Conservation (phyloP, 2,113 vertebrate genomes). For the Macrotus californicus region DNA sequence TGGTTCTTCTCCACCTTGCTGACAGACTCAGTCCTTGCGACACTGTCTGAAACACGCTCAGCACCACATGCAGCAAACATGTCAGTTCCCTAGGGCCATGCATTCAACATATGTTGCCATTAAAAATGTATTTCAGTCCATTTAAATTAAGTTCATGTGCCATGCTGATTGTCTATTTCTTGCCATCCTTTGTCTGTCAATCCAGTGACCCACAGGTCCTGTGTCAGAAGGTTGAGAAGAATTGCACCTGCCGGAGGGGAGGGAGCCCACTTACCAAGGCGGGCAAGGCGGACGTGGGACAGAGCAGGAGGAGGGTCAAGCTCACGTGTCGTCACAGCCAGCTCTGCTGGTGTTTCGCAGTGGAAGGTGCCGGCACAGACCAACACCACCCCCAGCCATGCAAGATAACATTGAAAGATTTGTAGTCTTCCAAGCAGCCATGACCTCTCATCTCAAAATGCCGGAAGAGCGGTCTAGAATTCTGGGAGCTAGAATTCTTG, state of each 20-base stretch:
- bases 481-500: neutral
- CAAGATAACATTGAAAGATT: neutral
- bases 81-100: slow-evolving; percentile 17
- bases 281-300: neutral
- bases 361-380: neutral
- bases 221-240: neutral
- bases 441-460: neutral
- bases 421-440: neutral
- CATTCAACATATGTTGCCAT: slow-evolving; percentile 59
- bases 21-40: neutral
- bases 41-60: neutral
- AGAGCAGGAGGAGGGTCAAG: neutral
- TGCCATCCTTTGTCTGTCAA: neutral
- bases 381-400: neutral
- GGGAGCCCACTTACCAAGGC: neutral
- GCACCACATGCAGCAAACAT: neutral
- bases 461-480: neutral
- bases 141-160: slow-evolving; percentile 40
- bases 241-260: neutral
- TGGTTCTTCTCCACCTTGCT: neutral
- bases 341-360: neutral
- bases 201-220: neutral
- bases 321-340: neutral
- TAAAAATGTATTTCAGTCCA: slow-evolving; percentile 62
- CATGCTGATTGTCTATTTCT: slow-evolving; percentile 28